phyloP scores from a whole-genome alignment of 2,888 invertebrate genomes.

The Dryococelus australis region DNA sequence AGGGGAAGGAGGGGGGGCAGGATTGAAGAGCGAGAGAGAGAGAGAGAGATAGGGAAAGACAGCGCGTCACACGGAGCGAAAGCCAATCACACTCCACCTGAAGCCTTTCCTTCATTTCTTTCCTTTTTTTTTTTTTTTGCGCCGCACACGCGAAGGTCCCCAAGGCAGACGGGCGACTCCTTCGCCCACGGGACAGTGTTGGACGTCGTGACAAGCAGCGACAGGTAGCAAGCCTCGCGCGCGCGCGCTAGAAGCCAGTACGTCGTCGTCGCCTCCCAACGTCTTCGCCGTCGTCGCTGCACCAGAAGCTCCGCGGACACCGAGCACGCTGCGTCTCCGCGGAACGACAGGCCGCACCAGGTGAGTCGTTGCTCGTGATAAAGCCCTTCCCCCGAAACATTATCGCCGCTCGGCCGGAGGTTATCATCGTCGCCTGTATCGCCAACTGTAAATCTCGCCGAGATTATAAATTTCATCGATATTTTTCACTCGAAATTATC shows the following conservation, averaged over 20 bases:
- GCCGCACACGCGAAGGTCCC: background rate
- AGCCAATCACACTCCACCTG: background rate
- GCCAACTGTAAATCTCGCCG: constrained; percentile 5
- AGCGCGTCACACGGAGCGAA: background rate
- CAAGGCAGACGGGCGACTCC: background rate
- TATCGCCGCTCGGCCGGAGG: background rate
- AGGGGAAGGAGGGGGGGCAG: background rate
- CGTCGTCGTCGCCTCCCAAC: no score
- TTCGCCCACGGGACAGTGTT: background rate
- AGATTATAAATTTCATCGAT: constrained; percentile 16
- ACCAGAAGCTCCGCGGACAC: background rate
- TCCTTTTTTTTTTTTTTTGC: background rate
- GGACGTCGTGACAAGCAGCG: background rate
- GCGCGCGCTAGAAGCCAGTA: no score
- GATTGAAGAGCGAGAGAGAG: background rate
- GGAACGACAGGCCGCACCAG: background rate
- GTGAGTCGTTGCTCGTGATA: background rate
- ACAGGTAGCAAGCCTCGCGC: no score
- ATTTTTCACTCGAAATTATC: constrained; percentile 7
- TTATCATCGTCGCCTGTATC: background rate
- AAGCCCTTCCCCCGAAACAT: background rate
- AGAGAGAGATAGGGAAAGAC: background rate
- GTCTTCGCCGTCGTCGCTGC: background rate
- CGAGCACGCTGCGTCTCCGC: background rate
- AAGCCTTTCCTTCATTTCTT: background rate